phyloP scores from a whole-genome alignment of 1,140 invertebrate genomes.

The Drosophila albomicans region DNA sequence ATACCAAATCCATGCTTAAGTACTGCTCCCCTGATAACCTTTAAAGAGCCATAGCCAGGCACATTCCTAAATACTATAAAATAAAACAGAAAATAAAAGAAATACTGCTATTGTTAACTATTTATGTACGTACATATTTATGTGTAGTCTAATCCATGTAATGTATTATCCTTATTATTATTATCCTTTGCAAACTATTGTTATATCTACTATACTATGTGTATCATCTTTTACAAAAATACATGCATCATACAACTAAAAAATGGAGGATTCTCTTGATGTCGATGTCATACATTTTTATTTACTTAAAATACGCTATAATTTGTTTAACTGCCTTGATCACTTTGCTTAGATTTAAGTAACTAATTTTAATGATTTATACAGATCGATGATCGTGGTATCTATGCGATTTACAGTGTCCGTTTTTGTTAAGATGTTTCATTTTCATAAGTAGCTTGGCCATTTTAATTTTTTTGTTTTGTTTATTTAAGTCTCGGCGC shows the following conservation, averaged over 20 bases:
- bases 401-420: no score
- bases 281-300: neutral
- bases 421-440: no score
- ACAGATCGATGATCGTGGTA: no score
- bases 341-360: no score
- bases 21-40: constrained; percentile 80
- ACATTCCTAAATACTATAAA: constrained; percentile 39
- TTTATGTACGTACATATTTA: constrained; percentile 57
- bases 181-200: constrained; percentile 19
- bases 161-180: constrained; percentile 17
- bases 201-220: constrained; percentile 34
- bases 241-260: constrained; percentile 13
- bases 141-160: constrained; percentile 51
- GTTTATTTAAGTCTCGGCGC: no score
- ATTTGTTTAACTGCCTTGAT: neutral
- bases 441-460: no score
- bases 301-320: neutral
- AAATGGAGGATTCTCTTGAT: neutral
- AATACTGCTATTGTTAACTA: constrained; percentile 74
- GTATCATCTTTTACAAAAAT: constrained; percentile 38
- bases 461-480: no score
- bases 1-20: constrained; percentile 84
- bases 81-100: neutral
- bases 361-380: no score
- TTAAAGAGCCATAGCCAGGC: constrained; percentile 35